Percentiles rank a stretch among this genome's conserved stretches.
Conservation (phyloP, 2,888 invertebrate genomes). For the Drosophila siamana region DNA sequence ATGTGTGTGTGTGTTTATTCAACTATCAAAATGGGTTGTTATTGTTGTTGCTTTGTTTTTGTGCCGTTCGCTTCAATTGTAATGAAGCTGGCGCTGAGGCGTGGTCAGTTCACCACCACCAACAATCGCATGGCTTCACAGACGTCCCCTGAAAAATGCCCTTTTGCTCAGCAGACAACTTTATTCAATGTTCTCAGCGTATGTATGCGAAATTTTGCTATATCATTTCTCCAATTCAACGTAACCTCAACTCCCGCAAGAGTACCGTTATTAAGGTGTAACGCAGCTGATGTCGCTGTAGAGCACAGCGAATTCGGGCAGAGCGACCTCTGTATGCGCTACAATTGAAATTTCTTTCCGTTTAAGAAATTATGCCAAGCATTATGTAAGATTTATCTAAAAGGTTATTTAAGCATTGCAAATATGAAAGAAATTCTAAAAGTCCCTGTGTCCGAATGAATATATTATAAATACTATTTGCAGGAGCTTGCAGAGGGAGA, state of each 20-base stretch:
- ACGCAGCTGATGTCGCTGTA: constrained; percentile 17
- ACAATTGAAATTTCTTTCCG: not conserved
- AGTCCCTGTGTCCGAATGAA: no score
- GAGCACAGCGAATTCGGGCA: not conserved
- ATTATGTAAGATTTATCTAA: no score
- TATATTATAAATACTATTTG: no score
- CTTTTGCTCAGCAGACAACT: not conserved
- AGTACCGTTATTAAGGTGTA: constrained; percentile 20
- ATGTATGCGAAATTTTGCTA: not conserved
- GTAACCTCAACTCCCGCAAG: not conserved
- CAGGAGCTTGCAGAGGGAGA: no score
- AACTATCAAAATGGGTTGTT: constrained; percentile 61
- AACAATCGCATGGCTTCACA: not conserved
- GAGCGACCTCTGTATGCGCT: constrained; percentile 35
- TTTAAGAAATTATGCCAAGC: no score
- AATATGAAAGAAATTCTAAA: no score
- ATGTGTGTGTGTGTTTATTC: constrained; percentile 28
- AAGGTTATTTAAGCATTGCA: no score
- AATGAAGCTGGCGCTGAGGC: constrained; percentile 47
- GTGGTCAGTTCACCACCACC: constrained; percentile 40
- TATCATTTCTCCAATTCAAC: not conserved
- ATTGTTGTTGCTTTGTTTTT: constrained; percentile 28
- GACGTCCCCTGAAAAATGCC: not conserved
- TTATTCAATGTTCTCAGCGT: no score
- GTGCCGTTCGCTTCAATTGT: constrained; percentile 19